Evolutionary conservation across 2,888 invertebrate genomes (phyloP).

Genomic region (Anthophora plumipes): DNA sequence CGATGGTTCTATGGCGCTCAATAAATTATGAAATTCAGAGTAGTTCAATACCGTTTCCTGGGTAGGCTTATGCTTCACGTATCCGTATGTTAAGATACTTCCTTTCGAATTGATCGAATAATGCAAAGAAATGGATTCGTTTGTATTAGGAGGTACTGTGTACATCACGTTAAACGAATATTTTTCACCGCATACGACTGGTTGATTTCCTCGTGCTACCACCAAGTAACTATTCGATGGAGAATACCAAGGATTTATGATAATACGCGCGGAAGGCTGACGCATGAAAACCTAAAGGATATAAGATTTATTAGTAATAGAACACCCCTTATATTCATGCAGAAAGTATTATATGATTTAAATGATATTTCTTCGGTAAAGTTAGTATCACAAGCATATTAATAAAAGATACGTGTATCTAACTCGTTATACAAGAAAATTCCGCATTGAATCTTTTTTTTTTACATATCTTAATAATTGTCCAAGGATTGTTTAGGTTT

Average conservation of each 20-base stretch:
- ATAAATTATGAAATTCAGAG: conserved; percentile 80
- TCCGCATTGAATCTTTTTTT: too few relatives aligned
- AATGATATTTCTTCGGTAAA: too few relatives aligned
- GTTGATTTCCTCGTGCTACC: conserved; percentile 79
- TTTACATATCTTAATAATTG: too few relatives aligned
- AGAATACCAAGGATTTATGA: conserved; percentile 82
- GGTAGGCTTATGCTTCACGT: conserved; percentile 80
- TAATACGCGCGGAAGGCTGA: conserved; percentile 82
- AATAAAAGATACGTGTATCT: too few relatives aligned
- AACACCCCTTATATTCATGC: too few relatives aligned
- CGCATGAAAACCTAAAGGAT: conserved; percentile 80
- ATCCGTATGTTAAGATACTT: conserved; percentile 80
- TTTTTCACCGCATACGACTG: conserved; percentile 81
- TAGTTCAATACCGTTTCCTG: conserved; percentile 81
- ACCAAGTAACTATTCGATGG: conserved; percentile 81
- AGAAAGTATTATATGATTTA: too few relatives aligned
- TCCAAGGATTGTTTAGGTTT: too few relatives aligned
- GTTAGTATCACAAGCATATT: too few relatives aligned
- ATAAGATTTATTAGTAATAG: too few relatives aligned
- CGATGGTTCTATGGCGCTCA: conserved; percentile 76
- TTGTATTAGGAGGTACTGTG: conserved; percentile 73
- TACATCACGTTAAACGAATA: conserved; percentile 83
- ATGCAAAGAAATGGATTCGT: conserved; percentile 79
- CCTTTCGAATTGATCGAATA: conserved; percentile 82
- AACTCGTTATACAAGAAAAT: too few relatives aligned